Conservation (phyloP, 2,888 invertebrate species). For the Lasioglossum villosulum region DNA sequence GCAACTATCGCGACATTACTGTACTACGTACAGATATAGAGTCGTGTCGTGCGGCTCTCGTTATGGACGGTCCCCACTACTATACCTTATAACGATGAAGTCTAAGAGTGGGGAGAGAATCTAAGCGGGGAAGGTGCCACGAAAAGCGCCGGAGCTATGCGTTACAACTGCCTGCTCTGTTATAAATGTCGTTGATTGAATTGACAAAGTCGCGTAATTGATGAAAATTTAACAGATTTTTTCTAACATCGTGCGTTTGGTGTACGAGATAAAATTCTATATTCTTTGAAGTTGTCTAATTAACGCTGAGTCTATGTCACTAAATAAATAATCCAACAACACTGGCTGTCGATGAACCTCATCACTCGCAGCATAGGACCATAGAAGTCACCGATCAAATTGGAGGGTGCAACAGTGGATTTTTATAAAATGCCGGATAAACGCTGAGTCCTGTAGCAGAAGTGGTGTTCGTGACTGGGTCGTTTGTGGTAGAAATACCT, state of each 20-base stretch:
- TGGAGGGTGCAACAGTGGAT: neutral
- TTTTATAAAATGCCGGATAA: neutral
- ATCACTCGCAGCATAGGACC: neutral
- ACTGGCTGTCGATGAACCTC: neutral
- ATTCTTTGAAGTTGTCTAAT: neutral
- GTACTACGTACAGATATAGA: too few species aligned
- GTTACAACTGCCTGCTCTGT: too few species aligned
- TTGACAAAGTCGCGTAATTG: neutral
- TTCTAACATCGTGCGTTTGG: neutral
- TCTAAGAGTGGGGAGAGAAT: too few species aligned
- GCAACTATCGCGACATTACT: too few species aligned
- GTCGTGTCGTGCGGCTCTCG: too few species aligned
- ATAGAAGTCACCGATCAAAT: neutral
- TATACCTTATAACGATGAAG: too few species aligned
- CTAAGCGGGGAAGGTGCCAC: too few species aligned
- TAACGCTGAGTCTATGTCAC: neutral
- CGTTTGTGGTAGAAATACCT: neutral
- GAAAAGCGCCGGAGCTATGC: too few species aligned
- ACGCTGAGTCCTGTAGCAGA: neutral
- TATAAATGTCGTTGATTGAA: too few species aligned
- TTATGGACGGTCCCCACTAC: too few species aligned
- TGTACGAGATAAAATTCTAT: neutral
- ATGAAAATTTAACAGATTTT: neutral
- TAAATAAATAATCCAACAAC: neutral
- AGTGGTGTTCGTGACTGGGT: neutral